A percentile compares a stretch with the other conserved stretches of the same genome.
phyloP scores from a whole-genome alignment of 2,113 vertebrate genomes.

The Hystrix cristata region DNA sequence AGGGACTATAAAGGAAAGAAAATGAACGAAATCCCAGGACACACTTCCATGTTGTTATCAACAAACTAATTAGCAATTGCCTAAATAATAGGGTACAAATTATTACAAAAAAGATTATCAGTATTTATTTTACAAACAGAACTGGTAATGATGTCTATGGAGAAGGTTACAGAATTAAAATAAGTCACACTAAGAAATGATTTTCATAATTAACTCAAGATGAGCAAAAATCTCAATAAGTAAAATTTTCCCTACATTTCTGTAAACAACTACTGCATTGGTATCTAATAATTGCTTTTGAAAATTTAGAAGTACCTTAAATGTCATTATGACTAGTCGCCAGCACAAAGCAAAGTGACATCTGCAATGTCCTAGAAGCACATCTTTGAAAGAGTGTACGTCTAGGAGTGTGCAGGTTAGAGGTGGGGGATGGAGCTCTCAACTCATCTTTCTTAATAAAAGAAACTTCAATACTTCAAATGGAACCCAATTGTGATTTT shows the following conservation, averaged over 20 bases:
- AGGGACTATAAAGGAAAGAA: not conserved
- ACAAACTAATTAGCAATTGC: constrained; percentile 73
- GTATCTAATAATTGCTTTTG: not conserved
- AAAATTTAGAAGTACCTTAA: not conserved
- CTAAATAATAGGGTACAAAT: constrained; percentile 63
- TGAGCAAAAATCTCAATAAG: not conserved
- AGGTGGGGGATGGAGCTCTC: not conserved
- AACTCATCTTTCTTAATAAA: constrained; percentile 44
- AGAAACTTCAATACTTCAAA: not conserved
- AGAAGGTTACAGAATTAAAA: not conserved
- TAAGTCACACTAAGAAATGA: not conserved
- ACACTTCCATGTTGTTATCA: constrained; percentile 72
- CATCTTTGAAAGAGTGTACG: not conserved
- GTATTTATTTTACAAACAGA: constrained; percentile 38
- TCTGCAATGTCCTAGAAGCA: accelerated
- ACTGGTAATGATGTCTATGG: constrained; percentile 49
- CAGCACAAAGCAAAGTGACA: not conserved
- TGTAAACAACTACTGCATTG: not conserved
- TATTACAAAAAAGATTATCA: constrained; percentile 44
- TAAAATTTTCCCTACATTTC: not conserved
- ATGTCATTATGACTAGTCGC: not conserved
- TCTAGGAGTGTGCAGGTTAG: accelerated
- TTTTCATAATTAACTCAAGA: constrained; percentile 41
- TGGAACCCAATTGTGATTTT: constrained; percentile 38
- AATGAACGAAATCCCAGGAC: constrained; percentile 11